Percentiles rank a stretch among this genome's conserved stretches.
phyloP scores from a whole-genome alignment of 2,113 vertebrate species.

The Colistium nudipinnis region DNA sequence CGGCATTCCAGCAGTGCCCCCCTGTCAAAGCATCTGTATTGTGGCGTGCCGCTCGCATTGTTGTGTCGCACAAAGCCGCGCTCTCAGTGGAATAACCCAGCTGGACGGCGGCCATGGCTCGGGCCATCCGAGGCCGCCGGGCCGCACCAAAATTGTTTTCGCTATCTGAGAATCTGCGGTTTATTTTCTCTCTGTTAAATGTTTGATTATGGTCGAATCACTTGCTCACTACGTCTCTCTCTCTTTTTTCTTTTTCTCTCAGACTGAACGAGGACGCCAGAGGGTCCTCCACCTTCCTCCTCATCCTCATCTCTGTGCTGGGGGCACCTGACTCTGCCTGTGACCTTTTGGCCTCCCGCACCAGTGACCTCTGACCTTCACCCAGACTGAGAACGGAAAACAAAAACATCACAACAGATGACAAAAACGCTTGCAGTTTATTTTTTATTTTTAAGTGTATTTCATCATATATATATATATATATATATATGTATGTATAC shows the following conservation, averaged over 20 bases:
- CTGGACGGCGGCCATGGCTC: constrained; percentile 52
- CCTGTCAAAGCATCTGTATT: constrained; percentile 67
- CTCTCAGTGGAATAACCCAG: constrained; percentile 68
- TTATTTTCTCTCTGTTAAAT: no score
- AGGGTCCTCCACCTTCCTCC: constrained; percentile 20
- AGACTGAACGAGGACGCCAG: constrained; percentile 55
- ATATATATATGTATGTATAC: constrained; percentile 43
- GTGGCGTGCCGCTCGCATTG: constrained; percentile 63
- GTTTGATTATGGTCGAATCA: no score
- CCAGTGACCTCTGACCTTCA: constrained; percentile 56
- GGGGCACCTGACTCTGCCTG: constrained; percentile 48
- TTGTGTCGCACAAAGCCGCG: constrained; percentile 62
- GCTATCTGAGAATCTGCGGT: no score
- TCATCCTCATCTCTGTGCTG: constrained; percentile 42
- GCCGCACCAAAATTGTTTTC: constrained; percentile 52
- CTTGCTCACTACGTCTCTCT: not conserved
- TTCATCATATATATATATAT: constrained; percentile 39
- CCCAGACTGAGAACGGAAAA: constrained; percentile 47
- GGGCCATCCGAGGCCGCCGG: constrained; percentile 49
- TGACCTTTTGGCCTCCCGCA: constrained; percentile 42
- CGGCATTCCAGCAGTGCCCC: constrained; percentile 68
- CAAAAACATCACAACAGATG: constrained; percentile 38
- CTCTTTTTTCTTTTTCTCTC: constrained; percentile 5
- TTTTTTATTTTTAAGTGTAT: constrained; percentile 34
- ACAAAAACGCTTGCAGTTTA: constrained; percentile 61